phyloP scores from a whole-genome alignment of 2,113 vertebrate species.

The Pangasianodon hypophthalmus region DNA sequence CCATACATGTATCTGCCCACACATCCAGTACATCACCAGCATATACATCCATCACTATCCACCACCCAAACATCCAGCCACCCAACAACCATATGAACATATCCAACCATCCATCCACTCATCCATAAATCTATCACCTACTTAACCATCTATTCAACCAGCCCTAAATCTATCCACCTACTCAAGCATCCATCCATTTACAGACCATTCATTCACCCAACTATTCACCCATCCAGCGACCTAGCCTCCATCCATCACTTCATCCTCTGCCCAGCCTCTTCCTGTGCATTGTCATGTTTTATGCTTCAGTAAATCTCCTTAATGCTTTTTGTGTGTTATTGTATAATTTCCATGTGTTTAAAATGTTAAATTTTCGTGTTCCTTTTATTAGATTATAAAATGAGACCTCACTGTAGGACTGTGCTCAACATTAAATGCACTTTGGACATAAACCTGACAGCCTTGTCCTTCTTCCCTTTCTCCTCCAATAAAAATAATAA shows the following conservation, averaged over 20 bases:
- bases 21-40: background rate
- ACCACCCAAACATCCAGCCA: too few relatives aligned
- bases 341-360: background rate
- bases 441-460: background rate
- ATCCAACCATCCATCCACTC: background rate
- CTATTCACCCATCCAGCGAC: background rate
- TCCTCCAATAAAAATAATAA: background rate
- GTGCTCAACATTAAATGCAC: background rate
- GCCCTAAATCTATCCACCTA: background rate
- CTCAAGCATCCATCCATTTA: background rate
- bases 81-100: background rate
- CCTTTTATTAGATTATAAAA: background rate
- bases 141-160: background rate
- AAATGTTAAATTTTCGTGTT: background rate
- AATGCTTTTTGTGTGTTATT: background rate
- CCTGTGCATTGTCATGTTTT: too few relatives aligned
- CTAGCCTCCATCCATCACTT: background rate
- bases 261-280: background rate
- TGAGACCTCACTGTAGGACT: background rate
- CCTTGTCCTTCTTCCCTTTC: background rate
- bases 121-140: background rate
- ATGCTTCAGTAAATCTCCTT: background rate
- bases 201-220: background rate
- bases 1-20: background rate
- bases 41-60: background rate